phyloP scores from a whole-genome alignment of 1,140 invertebrate species.

The Zaprionus kolodkinae region DNA sequence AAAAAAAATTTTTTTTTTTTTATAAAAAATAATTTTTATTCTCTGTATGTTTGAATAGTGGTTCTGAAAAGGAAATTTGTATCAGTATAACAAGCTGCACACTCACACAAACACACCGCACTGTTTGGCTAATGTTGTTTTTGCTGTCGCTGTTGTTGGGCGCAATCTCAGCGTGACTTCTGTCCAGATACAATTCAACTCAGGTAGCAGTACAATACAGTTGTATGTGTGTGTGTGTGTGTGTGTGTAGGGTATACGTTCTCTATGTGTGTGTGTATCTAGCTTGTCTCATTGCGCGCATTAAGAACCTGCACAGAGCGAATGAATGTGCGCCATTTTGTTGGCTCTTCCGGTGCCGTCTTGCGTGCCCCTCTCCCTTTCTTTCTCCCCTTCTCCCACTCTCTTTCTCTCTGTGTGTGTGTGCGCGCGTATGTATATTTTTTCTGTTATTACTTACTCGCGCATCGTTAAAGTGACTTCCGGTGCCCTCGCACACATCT shows the following conservation, averaged over 20 bases:
- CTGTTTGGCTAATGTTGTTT: conserved; percentile 8
- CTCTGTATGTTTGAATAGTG: no score
- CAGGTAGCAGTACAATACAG: not conserved
- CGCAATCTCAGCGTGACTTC: conserved; percentile 56
- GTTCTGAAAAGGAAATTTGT: no score
- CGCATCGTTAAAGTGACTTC: conserved; percentile 83
- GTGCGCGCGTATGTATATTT: conserved; percentile 30
- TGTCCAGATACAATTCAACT: conserved; percentile 17
- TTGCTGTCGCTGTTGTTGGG: conserved; percentile 32
- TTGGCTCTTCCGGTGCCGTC: conserved; percentile 43
- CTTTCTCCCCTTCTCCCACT: not conserved
- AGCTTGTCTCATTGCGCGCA: conserved; percentile 64
- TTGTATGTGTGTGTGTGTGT: conserved; percentile 12
- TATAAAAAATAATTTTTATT: no score
- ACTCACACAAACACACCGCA: not conserved
- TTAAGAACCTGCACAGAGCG: conserved; percentile 52
- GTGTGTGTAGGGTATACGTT: not conserved
- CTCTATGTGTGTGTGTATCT: conserved; percentile 37
- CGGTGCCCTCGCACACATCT: conserved; percentile 48
- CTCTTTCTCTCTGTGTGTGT: conserved; percentile 17
- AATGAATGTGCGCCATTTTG: conserved; percentile 74
- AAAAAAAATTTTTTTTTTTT: no score
- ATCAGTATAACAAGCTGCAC: not conserved
- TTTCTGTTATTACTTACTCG: conserved; percentile 77
- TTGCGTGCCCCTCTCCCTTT: not conserved